Base-by-base conservation (phyloP, 2,113 vertebrate genomes). In the Hystrix cristata region DNA sequence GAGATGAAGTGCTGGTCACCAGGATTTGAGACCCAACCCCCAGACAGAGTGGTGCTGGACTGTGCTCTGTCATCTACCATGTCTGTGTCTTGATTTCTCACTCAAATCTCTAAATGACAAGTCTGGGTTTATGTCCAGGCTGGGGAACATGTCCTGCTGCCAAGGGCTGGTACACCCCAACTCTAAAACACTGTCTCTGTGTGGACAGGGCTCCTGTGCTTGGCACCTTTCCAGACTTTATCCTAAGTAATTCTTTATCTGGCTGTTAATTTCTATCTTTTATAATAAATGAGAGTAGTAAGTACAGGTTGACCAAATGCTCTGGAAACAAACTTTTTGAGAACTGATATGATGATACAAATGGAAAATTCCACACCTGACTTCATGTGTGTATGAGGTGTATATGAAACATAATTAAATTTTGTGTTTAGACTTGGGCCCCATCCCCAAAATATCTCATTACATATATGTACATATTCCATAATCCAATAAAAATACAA, bases 71-170 rank as follows among this genome's bases (percentile, higher is more conserved):
- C 29, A 27, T 27, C 71, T 85, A 4, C 25, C 4, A 8, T 1
- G 13, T 1, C 2, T 81, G 3, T 53, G 38, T 10, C 60, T 43
- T 3, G 9, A 34, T 46, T 43, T 74, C 60, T 65, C 55, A 55
- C 18, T 38, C 48, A 62, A 74, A 25, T 7, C 14, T 53, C 21
- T 38, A 13, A 38, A 13, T 2, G n/a, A 51, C 74, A 91, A 46
- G 23, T 27, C 4, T 15, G 5, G 59, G 29, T 38, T 38, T 18
- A 13, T 11, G 55, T 60, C 48, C 0, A 5, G 19, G 43, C 0
- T 84, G 16, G 51, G 21, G 67, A 57, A n/a, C 67, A 51, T 15
- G 34, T 2, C 55, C 25, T 38, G 0, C 1, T 19, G 48, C 48
- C 46, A 87, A 18, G 78, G n/a, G 31, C 48, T 18, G 31, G 53